Percentiles rank a stretch among this genome's conserved stretches.
These are phyloP conservation scores for Siderastrea siderea DNA, from an alignment of 92 coral and sea anemone species.

Conservation along the genomic window DNA sequence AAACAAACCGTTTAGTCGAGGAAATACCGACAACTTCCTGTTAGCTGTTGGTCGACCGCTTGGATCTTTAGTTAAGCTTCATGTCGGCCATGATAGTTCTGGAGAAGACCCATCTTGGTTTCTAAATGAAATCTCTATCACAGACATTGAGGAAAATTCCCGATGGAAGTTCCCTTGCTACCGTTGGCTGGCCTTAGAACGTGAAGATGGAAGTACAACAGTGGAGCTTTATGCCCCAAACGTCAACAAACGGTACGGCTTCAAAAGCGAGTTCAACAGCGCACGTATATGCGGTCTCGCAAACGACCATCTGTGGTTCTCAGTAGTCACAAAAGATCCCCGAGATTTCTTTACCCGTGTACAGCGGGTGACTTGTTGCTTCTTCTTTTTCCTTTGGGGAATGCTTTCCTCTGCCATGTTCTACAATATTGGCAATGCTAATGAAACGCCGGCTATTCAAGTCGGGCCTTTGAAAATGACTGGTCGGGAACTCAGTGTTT, in stretches of 20 bases:
- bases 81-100: conserved; percentile 74
- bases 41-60: conserved; percentile 54
- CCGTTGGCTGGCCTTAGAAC: conserved; percentile 77
- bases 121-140: conserved; percentile 56
- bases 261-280: conserved; percentile 59
- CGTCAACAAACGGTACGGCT: conserved; percentile 36
- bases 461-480: conserved; percentile 77
- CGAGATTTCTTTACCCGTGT: conserved; percentile 79
- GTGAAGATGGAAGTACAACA: conserved; percentile 66
- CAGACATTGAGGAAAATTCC: conserved; percentile 58
- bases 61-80: conserved; percentile 50
- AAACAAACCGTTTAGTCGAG: conserved; percentile 33
- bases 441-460: conserved; percentile 24
- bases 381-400: conserved; percentile 61
- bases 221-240: conserved; percentile 34
- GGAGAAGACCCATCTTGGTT: conserved; percentile 81
- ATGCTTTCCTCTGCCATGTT: conserved; percentile 82
- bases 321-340: conserved; percentile 65
- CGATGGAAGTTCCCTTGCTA: conserved; percentile 71
- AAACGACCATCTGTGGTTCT: conserved; percentile 81
- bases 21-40: conserved; percentile 63
- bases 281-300: conserved; percentile 54
- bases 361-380: conserved; percentile 83
- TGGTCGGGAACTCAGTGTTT: conserved; percentile 2
- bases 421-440: conserved; percentile 47